Conservation (phyloP, 2,888 invertebrate species). For the Pollenia griseotomentosa region DNA sequence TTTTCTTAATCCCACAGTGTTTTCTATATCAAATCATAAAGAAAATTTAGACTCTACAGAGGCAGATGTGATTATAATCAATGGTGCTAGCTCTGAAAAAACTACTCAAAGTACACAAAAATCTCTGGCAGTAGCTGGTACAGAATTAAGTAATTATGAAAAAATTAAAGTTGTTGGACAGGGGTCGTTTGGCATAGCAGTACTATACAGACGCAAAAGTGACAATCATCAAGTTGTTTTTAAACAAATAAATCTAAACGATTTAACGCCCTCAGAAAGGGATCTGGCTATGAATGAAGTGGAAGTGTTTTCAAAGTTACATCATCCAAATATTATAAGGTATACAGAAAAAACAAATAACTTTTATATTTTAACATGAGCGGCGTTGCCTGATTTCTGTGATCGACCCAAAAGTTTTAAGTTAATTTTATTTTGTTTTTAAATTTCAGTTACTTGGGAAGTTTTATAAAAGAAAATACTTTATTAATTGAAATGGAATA, state of each 20-base stretch:
- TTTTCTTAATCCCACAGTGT: slow-evolving; percentile 76
- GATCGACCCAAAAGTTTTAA: background rate
- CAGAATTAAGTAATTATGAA: slow-evolving; percentile 82
- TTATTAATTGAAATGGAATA: slow-evolving; percentile 92
- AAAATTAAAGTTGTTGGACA: slow-evolving; percentile 83
- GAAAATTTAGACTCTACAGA: slow-evolving; percentile 44
- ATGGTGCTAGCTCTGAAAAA: slow-evolving; percentile 38
- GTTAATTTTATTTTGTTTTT: background rate
- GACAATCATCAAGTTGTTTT: slow-evolving; percentile 89
- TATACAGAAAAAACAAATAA: slow-evolving; percentile 70
- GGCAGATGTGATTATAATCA: slow-evolving; percentile 48
- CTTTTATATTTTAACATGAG: no score
- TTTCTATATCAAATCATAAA: slow-evolving; percentile 77
- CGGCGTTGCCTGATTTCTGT: no score
- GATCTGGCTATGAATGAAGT: slow-evolving; percentile 89
- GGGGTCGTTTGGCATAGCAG: slow-evolving; percentile 89
- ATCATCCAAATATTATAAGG: slow-evolving; percentile 90
- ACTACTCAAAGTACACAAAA: slow-evolving; percentile 52
- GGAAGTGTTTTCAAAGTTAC: slow-evolving; percentile 88
- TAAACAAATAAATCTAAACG: slow-evolving; percentile 90
- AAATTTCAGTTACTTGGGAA: slow-evolving; percentile 89
- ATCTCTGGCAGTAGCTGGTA: slow-evolving; percentile 77
- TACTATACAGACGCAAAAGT: slow-evolving; percentile 87
- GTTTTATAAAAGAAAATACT: slow-evolving; percentile 89
- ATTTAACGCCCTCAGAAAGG: slow-evolving; percentile 87